Percentiles rank a stretch among this genome's conserved stretches.
Evolutionary conservation across 2,797 vertebrate species (phyloP).

Genomic region (Cynodonichthys magdalenae): DNA sequence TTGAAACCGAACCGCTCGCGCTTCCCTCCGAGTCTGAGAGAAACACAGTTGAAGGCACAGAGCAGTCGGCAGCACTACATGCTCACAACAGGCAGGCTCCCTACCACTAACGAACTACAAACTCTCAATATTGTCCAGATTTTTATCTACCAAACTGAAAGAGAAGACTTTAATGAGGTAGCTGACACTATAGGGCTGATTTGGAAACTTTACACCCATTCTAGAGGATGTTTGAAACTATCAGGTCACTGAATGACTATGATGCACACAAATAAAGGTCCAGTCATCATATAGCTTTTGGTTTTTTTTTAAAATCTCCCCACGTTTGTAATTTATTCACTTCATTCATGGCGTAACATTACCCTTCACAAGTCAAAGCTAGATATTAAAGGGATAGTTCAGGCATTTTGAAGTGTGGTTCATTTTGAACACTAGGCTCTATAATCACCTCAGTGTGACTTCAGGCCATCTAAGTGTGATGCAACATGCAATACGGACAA

Average conservation of each 20-base stretch:
- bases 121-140: slow-evolving; percentile 7
- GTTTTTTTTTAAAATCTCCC: too few species aligned
- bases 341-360: too few species aligned
- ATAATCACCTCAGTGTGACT: too few species aligned
- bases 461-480: too few species aligned
- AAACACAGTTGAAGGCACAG: slow-evolving; percentile 79
- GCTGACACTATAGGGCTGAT: background rate
- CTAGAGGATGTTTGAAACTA: background rate
- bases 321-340: too few species aligned
- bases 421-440: too few species aligned
- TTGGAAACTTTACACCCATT: background rate
- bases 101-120: slow-evolving; percentile 41
- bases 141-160: background rate
- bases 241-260: background rate
- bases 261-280: too few species aligned
- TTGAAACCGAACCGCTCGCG: slow-evolving; percentile 83
- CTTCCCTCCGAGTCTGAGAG: slow-evolving; percentile 77
- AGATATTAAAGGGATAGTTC: too few species aligned
- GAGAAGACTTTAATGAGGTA: background rate
- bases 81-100: slow-evolving; percentile 65
- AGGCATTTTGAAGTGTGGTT: too few species aligned
- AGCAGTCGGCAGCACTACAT: slow-evolving; percentile 69
- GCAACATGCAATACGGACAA: too few species aligned
- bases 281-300: too few species aligned
- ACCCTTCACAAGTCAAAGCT: too few species aligned